Base-by-base conservation (phyloP, 2,113 vertebrate genomes). In the Paramisgurnus dabryanus region DNA sequence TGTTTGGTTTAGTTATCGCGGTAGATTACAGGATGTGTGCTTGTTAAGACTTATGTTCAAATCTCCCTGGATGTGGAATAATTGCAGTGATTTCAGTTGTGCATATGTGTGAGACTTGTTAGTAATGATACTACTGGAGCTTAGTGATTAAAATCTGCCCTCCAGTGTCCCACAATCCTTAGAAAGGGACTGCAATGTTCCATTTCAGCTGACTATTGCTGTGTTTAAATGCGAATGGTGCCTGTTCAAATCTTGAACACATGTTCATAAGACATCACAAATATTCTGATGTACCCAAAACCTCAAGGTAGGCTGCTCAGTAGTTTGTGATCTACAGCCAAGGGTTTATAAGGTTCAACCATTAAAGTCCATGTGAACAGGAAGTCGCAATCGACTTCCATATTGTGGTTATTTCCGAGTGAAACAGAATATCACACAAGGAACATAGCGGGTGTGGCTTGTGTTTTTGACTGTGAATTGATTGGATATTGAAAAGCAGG, bases 121-220 rank as follows among this genome's bases (percentile, higher is more conserved):
- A 90, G 84, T 85, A 82, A 76, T 88, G 89, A 90, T 88, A 76
- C 90, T 90, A 80, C 27, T 34, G 27, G 73, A 84, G 86, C 86
- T 68, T 73, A 27, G 88, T 91, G 89, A 91, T 92, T 92, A 88
- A 87, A 90, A 91, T 90, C 85, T 82, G 57, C 82, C 85, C 84
- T 87, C 18, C 43, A 41, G 64, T 64, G 78, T 90, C 85, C 63
- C 87, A 85, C 77, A 40, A 66, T 82, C 67, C 49, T 76, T 68
- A 88, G 87, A 83, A 91, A 85, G 81, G 84, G 87, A 82, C 83
- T 74, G 79, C 85, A 85, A 91, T 89, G 89, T 90, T 87, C 84
- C 6, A 75, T 75, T 88, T 88, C 65, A 43, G 47, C 2, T 49
- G 10, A 6, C 41, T 53, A 53, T 53, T 13, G 49, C 49, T 53